Base-by-base conservation (phyloP, 2,888 invertebrate species). In the Schizaphis graminum region DNA sequence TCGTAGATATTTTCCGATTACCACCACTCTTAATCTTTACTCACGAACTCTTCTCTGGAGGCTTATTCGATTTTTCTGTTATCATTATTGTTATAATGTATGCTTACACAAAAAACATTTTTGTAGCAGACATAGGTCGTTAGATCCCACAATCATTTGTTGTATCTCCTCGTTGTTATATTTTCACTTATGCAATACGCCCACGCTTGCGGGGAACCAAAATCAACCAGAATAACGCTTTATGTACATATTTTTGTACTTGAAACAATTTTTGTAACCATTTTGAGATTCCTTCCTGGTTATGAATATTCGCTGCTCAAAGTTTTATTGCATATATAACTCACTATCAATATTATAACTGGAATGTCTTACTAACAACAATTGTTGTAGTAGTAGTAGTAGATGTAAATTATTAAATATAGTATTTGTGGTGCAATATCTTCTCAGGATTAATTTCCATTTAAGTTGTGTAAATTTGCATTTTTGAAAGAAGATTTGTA, bases 401-500 rank as follows among this genome's bases (percentile, higher is more conserved):
- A 35, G 35, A 77, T 77, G 35, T 67, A 67, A 41, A 67, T 90
- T 53, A 67, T 86, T 53, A 53, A 47, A 47, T 67, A 87, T 67
- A 47, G n/a, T n/a, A 49, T 67, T 92, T 67, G 87, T 61, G 87
- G 92, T 67, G 49, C 35, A 41, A 49, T 49, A 87, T 49, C 57
- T 92, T 35, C 49, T n/a, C 86, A 16, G 77, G 86, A 92, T 67
- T 87, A 92, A 92, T 92, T 92, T 92, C 28, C 92, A 92, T 92
- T 92, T 49, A 49, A 92, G 92, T 67, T 47, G 87, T 67, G 67
- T 67, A 16, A 49, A 92, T 92, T 92, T 87, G 92, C 92, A 92
- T 92, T 92, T 92, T 92, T 87, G 44, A n/a, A 92, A 92, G 92
- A 87, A 87, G 92, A 92, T 87, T 67, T 67, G 77, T 91, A 91